Conservation (phyloP, 2,888 invertebrate species). For the Lithosia quadra region DNA sequence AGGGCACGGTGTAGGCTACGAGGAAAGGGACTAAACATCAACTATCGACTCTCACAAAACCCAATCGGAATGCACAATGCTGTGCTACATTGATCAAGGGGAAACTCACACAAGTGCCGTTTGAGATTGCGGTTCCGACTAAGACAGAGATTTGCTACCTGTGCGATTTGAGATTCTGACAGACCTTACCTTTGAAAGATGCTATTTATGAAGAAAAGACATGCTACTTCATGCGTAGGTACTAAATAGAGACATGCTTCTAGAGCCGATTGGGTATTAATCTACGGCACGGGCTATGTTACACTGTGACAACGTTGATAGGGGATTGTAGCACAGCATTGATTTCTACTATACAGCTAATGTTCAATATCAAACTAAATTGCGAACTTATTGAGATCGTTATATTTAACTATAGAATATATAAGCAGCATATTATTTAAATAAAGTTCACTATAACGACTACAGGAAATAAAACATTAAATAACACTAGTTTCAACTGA, state of each 20-base stretch:
- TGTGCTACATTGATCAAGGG: constrained; percentile 72
- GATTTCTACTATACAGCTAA: constrained; percentile 52
- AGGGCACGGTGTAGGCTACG: constrained; percentile 9
- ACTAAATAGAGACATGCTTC: constrained; percentile 58
- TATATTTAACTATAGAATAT: constrained; percentile 4
- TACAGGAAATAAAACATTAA: neutral
- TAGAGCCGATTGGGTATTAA: constrained; percentile 51
- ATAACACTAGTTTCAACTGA: neutral
- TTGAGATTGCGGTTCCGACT: constrained; percentile 39
- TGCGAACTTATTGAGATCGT: constrained; percentile 15
- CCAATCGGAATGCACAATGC: constrained; percentile 86
- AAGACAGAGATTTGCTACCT: neutral
- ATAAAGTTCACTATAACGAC: neutral
- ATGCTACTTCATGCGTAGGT: constrained; percentile 63
- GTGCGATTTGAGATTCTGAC: constrained; percentile 6
- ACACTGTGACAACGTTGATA: constrained; percentile 48
- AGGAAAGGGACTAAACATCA: constrained; percentile 35
- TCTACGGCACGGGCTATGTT: constrained; percentile 55
- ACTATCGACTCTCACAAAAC: constrained; percentile 47
- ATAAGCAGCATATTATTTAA: neutral
- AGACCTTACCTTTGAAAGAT: constrained; percentile 47
- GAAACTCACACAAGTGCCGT: constrained; percentile 81
- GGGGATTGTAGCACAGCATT: constrained; percentile 80
- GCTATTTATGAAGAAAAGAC: constrained; percentile 27
- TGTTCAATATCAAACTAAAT: constrained; percentile 31